Evolutionary conservation across 1,140 invertebrate species (phyloP), one percentile per base, ranked within the genome.

Genomic region (Brachionus rotundiformis): DNA sequence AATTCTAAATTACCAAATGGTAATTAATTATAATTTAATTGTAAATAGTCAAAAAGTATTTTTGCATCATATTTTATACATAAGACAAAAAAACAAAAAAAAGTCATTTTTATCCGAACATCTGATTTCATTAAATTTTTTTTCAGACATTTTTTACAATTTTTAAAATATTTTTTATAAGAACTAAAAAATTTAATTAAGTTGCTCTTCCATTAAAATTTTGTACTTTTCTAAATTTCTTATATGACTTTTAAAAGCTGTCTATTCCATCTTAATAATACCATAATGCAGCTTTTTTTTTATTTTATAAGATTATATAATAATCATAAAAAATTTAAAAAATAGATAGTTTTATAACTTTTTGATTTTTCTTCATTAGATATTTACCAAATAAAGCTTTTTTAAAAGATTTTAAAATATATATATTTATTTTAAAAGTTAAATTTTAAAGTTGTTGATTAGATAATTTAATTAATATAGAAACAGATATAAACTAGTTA

Each of bases 121-220:
- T 63, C 61, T 29, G 29, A 36, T 71, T 71, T 71, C n/a, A 39
- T 33, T 11, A 19, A 41, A 39, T 39, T 16, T 71, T 71, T 71
- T 71, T 36, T 16, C 47, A 8, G 19, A 54, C 16, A 54, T 19
- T 36, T 71, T 71, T 71, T 23, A 71, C 16, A 71, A 71, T 36
- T 68, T 71, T 36, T 31, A 71, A 71, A 71, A 71, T 16, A 71
- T 36, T 71, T 71, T 63, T 29, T 54, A 54, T 19, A 54, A 54
- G n/a, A 54, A 54, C n/a, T 19, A 54, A 49, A 54, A 0, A 54
- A 54, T 54, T 54, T n/a, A 54, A 16, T 54, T 19, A 54, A 54
- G 8, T 54, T 33, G 61, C 25, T 63, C 61, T 63, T 63, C 61
- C 61, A 63, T 63, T 71, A 16, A 65, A n/a, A 71, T 36, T 71